Percentiles rank a stretch among this genome's conserved stretches.
Conservation (phyloP, 2,113 vertebrate species). For the Ceuthmochares aereus region DNA sequence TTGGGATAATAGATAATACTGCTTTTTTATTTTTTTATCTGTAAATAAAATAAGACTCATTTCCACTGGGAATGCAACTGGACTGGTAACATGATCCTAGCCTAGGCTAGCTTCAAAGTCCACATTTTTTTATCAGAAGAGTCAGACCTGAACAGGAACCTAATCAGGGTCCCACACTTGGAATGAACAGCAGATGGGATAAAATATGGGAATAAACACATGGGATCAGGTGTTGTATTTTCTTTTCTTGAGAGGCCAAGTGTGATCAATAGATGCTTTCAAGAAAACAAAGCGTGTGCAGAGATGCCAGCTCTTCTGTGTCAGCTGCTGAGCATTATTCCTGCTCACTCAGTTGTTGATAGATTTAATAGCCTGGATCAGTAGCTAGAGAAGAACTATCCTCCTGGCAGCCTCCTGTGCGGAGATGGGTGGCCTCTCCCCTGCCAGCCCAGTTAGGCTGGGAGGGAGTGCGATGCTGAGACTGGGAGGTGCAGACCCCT, state of each 20-base stretch:
- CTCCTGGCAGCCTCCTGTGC: neutral
- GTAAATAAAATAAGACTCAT: conserved; percentile 73
- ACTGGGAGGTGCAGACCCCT: neutral
- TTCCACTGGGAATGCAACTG: conserved; percentile 44
- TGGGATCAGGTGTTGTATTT: neutral
- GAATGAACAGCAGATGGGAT: neutral
- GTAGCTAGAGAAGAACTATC: neutral
- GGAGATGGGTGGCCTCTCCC: neutral
- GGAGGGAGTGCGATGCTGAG: neutral
- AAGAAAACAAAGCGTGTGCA: neutral
- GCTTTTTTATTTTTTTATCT: conserved; percentile 78
- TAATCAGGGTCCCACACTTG: neutral
- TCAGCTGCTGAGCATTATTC: neutral
- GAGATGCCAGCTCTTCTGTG: neutral
- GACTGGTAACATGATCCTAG: conserved; percentile 6
- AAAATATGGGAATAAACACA: neutral
- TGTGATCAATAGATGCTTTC: neutral
- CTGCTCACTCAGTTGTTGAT: neutral
- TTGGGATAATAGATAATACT: conserved; percentile 72
- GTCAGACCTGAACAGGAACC: neutral
- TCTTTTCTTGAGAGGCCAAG: neutral
- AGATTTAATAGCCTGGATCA: neutral
- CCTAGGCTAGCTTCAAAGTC: conserved; percentile 24
- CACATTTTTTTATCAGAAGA: neutral
- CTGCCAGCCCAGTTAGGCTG: neutral